These are phyloP conservation scores for Bryconaethiops microstoma DNA, from an alignment of 2,797 vertebrate genomes.

Conservation along the genomic window DNA sequence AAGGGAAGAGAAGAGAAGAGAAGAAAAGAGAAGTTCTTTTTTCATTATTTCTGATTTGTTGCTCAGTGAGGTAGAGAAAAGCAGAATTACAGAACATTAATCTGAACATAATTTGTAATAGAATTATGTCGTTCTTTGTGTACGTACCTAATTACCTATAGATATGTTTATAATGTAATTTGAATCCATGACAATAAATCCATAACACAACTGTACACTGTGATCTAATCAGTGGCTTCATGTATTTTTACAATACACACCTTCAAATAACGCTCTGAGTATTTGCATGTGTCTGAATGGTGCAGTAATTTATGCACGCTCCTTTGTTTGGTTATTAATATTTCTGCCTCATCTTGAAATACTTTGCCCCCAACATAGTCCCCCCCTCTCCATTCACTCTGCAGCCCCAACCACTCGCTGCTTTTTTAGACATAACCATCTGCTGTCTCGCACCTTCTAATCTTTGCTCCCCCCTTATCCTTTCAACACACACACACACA, in stretches of 20 bases:
- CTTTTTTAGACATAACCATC: slow-evolving; percentile 81
- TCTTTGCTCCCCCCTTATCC: slow-evolving; percentile 64
- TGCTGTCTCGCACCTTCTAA: slow-evolving; percentile 84
- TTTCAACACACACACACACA: slow-evolving; percentile 46
- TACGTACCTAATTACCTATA: no score
- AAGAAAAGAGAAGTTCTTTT: no score
- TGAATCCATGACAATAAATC: no score
- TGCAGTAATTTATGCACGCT: neutral
- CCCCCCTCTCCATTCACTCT: slow-evolving; percentile 61
- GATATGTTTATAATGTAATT: no score
- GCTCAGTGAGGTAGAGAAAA: no score
- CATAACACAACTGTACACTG: no score
- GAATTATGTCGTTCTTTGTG: no score
- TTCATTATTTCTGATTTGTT: no score
- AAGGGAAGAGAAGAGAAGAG: no score
- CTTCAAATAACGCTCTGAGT: neutral
- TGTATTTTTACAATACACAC: no score
- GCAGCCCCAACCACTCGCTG: slow-evolving; percentile 59
- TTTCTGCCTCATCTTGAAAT: slow-evolving; percentile 67
- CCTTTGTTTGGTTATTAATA: slow-evolving; percentile 51
- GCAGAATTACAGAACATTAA: no score
- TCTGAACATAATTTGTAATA: no score
- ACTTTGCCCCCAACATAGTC: slow-evolving; percentile 54
- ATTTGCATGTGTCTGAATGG: slow-evolving; percentile 59
- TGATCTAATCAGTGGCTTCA: neutral